phyloP scores from a whole-genome alignment of 2,797 vertebrate genomes.

The Silurus lanzhouensis region DNA sequence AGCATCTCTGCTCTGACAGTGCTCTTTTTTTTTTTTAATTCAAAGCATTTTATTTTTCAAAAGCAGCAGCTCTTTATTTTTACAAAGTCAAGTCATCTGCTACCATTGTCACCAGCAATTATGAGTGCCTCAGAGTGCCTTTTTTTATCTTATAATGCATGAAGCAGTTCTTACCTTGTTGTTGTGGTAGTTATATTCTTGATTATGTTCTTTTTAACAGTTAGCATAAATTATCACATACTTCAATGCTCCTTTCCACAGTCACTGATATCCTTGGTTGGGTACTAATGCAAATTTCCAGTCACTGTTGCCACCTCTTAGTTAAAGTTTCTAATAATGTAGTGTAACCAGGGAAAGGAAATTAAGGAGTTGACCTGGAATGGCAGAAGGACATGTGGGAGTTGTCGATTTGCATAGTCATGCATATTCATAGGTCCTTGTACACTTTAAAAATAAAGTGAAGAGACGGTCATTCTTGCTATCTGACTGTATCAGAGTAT shows the following conservation, averaged over 20 bases:
- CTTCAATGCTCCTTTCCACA: background rate
- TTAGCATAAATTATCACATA: background rate
- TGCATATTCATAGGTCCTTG: background rate
- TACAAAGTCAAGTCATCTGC: too few relatives aligned
- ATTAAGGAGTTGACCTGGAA: background rate
- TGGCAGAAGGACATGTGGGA: background rate
- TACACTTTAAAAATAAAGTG: background rate
- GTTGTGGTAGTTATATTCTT: background rate
- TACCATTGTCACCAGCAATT: background rate
- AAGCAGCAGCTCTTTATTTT: background rate
- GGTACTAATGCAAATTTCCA: background rate
- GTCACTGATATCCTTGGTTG: background rate
- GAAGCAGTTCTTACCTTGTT: background rate
- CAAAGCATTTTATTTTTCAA: background rate
- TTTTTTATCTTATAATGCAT: background rate
- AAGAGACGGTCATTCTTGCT: background rate
- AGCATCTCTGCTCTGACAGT: background rate
- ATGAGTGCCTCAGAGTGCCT: background rate
- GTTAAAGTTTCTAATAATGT: background rate
- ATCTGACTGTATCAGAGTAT: background rate
- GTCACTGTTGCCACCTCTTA: background rate
- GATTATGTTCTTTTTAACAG: background rate
- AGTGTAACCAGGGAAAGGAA: background rate
- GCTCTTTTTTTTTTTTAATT: background rate
- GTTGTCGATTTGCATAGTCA: background rate